Base-by-base conservation (phyloP, 2,113 vertebrate species). In the Colinus virginianus region DNA sequence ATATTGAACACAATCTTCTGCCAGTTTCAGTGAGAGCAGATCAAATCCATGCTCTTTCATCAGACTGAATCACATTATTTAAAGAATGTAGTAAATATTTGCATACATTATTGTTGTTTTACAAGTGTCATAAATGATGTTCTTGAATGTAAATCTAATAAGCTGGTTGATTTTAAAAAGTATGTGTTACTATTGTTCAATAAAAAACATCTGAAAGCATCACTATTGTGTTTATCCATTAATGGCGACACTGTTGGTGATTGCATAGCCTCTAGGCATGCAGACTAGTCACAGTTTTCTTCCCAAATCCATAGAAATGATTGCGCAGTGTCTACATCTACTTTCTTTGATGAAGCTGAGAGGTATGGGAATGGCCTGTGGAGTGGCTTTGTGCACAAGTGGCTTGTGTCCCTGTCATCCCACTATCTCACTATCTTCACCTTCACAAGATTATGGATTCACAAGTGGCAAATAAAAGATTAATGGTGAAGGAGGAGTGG, bases 101-200 rank as follows among this genome's bases (percentile, higher is more conserved):
- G 75, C 93, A 90, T 94, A 77, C 63, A 30, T 96, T 94, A 96
- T 81, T 86, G 59, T 40, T 94, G 88, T 94, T 91, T 97, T 96
- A 58, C 75, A 93, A 90, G 59, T 96, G 82, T 96, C 69, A 78
- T 93, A 88, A 92, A 70, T 93, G 85, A 93, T 58, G 78, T 90
- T 91, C 78, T 96, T 95, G 96, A 97, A 96, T 96, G 96, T 95
- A 96, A 94, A 89, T 90, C 51, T 84, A 94, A 82, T 91, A 94
- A 95, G 71, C 81, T 95, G 85, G 51, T 84, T 77, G 58, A 40
- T 97, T 96, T 96, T 67, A 80, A 86, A 96, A 92, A 95, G 40
- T 93, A 71, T 90, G 75, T 67, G 42, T 95, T 93, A 95, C 93
- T 95, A 95, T 93, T 96, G 94, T 96, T 94, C 94, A 98, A 97